Evolutionary conservation across 2,113 vertebrate species (phyloP).

Genomic region (Perccottus glenii): DNA sequence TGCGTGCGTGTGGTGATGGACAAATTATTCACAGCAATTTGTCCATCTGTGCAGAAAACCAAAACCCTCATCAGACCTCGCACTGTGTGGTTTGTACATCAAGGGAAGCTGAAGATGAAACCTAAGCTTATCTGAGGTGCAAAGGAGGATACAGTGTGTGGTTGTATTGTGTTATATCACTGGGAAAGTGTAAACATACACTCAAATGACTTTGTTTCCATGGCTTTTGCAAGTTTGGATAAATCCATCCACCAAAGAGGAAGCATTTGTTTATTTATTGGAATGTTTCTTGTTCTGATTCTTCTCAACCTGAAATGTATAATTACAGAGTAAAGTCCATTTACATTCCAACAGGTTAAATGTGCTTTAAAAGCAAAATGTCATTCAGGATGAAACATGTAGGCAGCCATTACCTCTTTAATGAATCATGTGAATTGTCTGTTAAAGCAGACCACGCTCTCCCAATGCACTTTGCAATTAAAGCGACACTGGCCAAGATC

Average conservation of each 20-base stretch:
- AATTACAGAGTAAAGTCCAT: slow-evolving; percentile 60
- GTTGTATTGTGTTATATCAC: background rate
- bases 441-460: slow-evolving; percentile 41
- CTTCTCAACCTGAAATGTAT: slow-evolving; percentile 36
- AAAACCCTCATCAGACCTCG: background rate
- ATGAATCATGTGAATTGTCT: slow-evolving; percentile 67
- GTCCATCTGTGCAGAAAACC: slow-evolving; percentile 21
- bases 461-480: slow-evolving; percentile 64
- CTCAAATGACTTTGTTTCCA: background rate
- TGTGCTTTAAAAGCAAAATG: slow-evolving; percentile 48
- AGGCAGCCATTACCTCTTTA: slow-evolving; percentile 63
- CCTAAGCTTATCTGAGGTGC: slow-evolving; percentile 16
- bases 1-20: background rate
- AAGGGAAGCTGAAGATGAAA: slow-evolving; percentile 10
- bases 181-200: background rate
- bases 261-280: slow-evolving; percentile 3
- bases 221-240: too few species aligned
- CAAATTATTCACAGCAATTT: slow-evolving; percentile 10
- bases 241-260: background rate
- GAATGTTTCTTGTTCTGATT: slow-evolving; percentile 16
- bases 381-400: slow-evolving; percentile 69
- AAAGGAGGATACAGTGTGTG: background rate
- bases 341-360: slow-evolving; percentile 71
- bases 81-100: slow-evolving; percentile 16
- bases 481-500: slow-evolving; percentile 61